Evolutionary conservation across 1,140 invertebrate genomes (phyloP).

Genomic region (Zaprionus davidi): DNA sequence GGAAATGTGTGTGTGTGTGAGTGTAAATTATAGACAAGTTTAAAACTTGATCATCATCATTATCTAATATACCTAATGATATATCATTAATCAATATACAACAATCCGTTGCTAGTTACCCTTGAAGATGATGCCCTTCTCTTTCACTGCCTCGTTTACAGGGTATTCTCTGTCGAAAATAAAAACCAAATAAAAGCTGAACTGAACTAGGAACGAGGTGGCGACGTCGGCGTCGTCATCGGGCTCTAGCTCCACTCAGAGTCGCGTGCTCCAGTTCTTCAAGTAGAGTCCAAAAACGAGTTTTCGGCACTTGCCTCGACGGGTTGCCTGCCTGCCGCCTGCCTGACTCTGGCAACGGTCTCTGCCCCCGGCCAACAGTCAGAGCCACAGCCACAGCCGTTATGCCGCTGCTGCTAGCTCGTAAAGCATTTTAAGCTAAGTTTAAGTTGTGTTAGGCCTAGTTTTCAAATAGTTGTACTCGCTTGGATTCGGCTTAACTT

Average conservation of each 20-base stretch:
- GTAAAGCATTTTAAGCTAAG: constrained; percentile 23
- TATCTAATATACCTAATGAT: neutral
- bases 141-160: neutral
- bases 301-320: constrained; percentile 51
- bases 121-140: neutral
- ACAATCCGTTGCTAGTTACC: neutral
- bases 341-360: neutral
- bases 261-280: constrained; percentile 47
- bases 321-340: constrained; percentile 15
- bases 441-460: constrained; percentile 47
- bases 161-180: neutral
- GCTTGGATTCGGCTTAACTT: neutral
- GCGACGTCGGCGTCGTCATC: neutral
- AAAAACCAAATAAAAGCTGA: neutral
- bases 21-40: neutral
- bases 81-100: neutral
- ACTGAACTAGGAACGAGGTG: neutral
- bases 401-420: constrained; percentile 10
- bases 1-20: neutral
- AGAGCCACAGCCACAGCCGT: neutral
- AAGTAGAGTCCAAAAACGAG: constrained; percentile 41
- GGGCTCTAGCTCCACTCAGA: constrained; percentile 3
- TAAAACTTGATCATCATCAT: neutral
- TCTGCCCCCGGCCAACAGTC: no score
- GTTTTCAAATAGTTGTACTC: constrained; percentile 25